These are phyloP conservation scores for Sclerodermus sp. DNA, from an alignment of 2,888 invertebrate genomes.

Conservation along the genomic window DNA sequence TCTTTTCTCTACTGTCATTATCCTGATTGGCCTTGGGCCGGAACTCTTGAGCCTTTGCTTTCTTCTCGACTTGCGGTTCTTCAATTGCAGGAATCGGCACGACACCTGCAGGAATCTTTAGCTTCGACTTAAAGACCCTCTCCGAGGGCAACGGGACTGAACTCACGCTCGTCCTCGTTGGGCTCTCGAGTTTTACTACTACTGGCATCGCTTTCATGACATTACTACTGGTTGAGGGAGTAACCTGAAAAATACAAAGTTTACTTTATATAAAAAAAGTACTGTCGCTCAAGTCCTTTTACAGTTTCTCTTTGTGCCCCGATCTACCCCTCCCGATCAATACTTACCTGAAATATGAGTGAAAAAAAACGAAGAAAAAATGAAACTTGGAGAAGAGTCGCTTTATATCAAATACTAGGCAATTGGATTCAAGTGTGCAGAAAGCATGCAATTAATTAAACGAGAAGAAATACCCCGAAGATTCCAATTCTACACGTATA, in stretches of 20 bases:
- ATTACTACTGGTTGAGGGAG: constrained; percentile 16
- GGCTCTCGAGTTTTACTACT: constrained; percentile 15
- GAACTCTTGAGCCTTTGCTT: constrained; percentile 11
- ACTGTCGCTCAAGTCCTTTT: too few species aligned
- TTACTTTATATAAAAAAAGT: too few species aligned
- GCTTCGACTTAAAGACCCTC: constrained; percentile 26
- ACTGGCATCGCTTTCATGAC: constrained; percentile 7
- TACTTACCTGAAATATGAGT: too few species aligned
- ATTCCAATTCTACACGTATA: too few species aligned
- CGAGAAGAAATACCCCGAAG: too few species aligned
- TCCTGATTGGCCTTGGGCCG: constrained; percentile 5
- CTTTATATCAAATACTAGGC: too few species aligned
- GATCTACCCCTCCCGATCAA: too few species aligned
- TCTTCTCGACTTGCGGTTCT: constrained; percentile 23
- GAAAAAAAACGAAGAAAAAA: background rate
- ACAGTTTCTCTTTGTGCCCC: too few species aligned
- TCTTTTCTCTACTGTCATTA: constrained; percentile 24
- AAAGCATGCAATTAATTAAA: too few species aligned
- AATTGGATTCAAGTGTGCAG: too few species aligned
- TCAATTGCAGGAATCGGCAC: constrained; percentile 46
- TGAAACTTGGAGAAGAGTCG: too few species aligned
- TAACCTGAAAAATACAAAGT: constrained; percentile 28
- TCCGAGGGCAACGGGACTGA: constrained; percentile 15
- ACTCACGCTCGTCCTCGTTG: constrained; percentile 16
- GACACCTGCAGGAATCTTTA: constrained; percentile 49